Percentiles rank a stretch among this genome's conserved stretches.
These are phyloP conservation scores for Ochropleura leucogaster DNA, from an alignment of 2,888 invertebrate species.

Conservation along the genomic window DNA sequence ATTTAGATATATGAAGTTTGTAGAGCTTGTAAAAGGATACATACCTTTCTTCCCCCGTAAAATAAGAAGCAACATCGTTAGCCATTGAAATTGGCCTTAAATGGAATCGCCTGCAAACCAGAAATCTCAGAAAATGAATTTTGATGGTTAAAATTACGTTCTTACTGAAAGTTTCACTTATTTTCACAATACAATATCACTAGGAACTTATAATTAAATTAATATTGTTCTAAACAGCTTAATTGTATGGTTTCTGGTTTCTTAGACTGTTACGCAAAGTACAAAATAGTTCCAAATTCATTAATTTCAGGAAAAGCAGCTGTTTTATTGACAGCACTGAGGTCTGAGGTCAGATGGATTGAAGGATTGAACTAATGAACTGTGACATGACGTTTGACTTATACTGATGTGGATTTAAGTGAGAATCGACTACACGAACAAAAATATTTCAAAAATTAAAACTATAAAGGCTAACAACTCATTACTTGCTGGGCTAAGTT, in stretches of 20 bases:
- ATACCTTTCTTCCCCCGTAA: slow-evolving; percentile 70
- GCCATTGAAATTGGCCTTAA: slow-evolving; percentile 68
- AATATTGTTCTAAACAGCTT: background rate
- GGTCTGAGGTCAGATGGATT: background rate
- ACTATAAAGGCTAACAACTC: background rate
- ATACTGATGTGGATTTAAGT: background rate
- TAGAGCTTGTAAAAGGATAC: slow-evolving; percentile 20
- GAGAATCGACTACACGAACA: too few species aligned
- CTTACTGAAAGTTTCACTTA: background rate
- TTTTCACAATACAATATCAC: slow-evolving; percentile 1
- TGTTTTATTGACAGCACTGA: slow-evolving; percentile 12
- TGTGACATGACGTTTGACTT: background rate
- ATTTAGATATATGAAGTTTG: background rate
- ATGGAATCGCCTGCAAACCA: slow-evolving; percentile 37
- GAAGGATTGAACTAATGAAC: too few species aligned
- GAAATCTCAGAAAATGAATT: slow-evolving; percentile 54
- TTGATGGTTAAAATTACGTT: slow-evolving; percentile 29
- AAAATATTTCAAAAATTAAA: background rate
- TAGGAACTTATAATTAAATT: background rate
- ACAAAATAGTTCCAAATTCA: slow-evolving; percentile 15
- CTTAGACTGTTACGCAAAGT: background rate
- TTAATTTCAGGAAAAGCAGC: slow-evolving; percentile 9
- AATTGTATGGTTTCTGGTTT: slow-evolving; percentile 13
- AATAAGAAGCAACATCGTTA: slow-evolving; percentile 67
- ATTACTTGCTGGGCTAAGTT: too few species aligned